phyloP scores from a whole-genome alignment of 2,113 vertebrate genomes.

The Embiotoca jacksoni region DNA sequence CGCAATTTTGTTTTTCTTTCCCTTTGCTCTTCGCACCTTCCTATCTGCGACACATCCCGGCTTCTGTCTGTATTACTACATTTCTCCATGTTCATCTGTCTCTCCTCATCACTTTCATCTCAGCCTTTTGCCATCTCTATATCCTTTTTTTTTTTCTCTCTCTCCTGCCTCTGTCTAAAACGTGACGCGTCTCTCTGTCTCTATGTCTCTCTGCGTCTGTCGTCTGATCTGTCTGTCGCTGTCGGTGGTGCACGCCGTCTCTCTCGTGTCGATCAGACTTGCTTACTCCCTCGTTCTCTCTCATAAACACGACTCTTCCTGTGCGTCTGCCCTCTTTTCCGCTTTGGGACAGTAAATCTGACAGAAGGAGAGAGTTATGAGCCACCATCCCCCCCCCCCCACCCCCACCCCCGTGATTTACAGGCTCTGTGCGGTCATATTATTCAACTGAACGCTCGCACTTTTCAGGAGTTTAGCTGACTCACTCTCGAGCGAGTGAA shows the following conservation, averaged over 20 bases:
- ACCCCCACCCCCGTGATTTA: constrained; percentile 20
- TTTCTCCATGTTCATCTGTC: constrained; percentile 17
- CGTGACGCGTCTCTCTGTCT: constrained; percentile 25
- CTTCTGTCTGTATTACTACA: constrained; percentile 14
- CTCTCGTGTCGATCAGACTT: constrained; percentile 31
- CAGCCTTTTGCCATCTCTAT: constrained; percentile 16
- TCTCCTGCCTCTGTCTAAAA: constrained; percentile 26
- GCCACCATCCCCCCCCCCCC: background rate
- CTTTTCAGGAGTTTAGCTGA: constrained; percentile 27
- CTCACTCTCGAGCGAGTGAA: background rate
- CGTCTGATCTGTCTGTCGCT: constrained; percentile 42
- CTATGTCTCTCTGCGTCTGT: constrained; percentile 17
- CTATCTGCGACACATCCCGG: constrained; percentile 2
- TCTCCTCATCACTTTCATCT: background rate
- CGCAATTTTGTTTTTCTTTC: constrained; percentile 26
- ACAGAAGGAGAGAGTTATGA: constrained; percentile 53
- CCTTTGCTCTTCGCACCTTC: constrained; percentile 18
- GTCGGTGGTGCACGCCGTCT: constrained; percentile 32
- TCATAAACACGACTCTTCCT: constrained; percentile 51
- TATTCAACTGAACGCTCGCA: constrained; percentile 21
- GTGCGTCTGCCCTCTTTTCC: constrained; percentile 37
- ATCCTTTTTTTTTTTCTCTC: background rate
- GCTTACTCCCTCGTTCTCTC: constrained; percentile 42
- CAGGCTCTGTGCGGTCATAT: constrained; percentile 14
- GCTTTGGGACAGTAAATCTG: constrained; percentile 44